Evolutionary conservation across 2,797 vertebrate species (phyloP).

Genomic region (Acanthurus lineatus): DNA sequence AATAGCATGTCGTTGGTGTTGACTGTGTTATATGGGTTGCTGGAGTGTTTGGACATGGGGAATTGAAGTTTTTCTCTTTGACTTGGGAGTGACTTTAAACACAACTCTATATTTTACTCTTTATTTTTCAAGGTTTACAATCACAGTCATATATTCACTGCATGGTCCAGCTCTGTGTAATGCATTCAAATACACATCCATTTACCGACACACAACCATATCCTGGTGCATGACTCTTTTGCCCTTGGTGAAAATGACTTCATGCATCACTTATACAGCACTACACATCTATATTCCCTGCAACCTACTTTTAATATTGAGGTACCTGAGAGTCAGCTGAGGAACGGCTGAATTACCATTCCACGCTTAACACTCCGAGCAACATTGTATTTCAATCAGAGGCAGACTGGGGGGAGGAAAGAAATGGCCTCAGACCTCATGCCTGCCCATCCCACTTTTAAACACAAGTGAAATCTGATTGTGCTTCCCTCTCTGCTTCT

Average conservation of each 20-base stretch:
- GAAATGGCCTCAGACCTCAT: constrained; percentile 47
- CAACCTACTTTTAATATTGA: constrained; percentile 78
- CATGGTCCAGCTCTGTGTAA: constrained; percentile 37
- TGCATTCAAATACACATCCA: constrained; percentile 71
- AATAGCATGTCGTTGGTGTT: not conserved
- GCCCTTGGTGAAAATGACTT: constrained; percentile 84
- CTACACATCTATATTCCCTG: constrained; percentile 75
- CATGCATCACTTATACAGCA: constrained; percentile 79
- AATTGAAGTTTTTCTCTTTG: constrained; percentile 25
- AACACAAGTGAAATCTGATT: constrained; percentile 64
- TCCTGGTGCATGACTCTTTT: constrained; percentile 75
- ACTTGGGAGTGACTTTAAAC: constrained; percentile 34
- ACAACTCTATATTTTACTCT: constrained; percentile 49
- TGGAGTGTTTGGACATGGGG: not conserved
- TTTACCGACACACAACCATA: constrained; percentile 57
- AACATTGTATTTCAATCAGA: constrained; percentile 68
- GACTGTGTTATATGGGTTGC: constrained; percentile 1
- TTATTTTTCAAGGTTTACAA: constrained; percentile 57
- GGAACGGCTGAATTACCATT: constrained; percentile 74
- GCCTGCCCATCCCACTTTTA: constrained; percentile 57
- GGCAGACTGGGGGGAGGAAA: constrained; percentile 1
- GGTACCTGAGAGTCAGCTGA: constrained; percentile 64
- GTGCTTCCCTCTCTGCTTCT: constrained; percentile 47
- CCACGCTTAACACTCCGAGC: constrained; percentile 68
- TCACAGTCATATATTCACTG: constrained; percentile 68